Evolutionary conservation across 2,888 invertebrate genomes (phyloP).

Genomic region (Lamellibrachia columna): DNA sequence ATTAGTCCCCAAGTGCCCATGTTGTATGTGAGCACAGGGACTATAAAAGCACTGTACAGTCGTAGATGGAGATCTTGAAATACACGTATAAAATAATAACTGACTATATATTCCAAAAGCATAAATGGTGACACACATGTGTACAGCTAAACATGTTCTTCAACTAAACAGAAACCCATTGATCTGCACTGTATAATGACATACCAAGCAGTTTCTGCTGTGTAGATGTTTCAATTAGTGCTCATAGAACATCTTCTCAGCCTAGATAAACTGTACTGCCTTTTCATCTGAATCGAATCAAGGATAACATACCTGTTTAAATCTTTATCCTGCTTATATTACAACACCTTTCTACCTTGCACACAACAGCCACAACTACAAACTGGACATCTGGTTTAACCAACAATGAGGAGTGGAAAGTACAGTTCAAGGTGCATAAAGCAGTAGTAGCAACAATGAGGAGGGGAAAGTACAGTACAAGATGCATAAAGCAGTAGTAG

Average conservation of each 20-base stretch:
- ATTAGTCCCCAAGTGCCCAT: too few relatives aligned
- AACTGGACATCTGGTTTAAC: too few relatives aligned
- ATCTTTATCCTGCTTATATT: neutral
- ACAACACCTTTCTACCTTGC: neutral
- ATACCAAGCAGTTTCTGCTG: neutral
- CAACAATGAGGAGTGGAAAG: too few relatives aligned
- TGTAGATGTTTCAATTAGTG: constrained; percentile 54
- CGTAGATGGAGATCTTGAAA: too few relatives aligned
- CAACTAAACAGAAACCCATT: neutral
- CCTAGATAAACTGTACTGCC: constrained; percentile 61
- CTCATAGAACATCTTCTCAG: constrained; percentile 63
- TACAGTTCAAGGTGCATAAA: too few relatives aligned
- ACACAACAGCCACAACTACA: neutral
- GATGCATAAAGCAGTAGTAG: too few relatives aligned
- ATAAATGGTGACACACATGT: neutral
- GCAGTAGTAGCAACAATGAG: too few relatives aligned
- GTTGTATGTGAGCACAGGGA: too few relatives aligned
- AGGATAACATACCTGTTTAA: constrained; percentile 26
- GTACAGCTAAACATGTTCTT: neutral
- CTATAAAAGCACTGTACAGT: too few relatives aligned
- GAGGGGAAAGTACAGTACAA: too few relatives aligned
- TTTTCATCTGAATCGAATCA: constrained; percentile 52
- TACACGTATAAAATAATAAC: too few relatives aligned
- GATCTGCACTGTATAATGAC: neutral
- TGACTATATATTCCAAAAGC: neutral